Evolutionary conservation across 2,888 invertebrate species (phyloP), one percentile per base, ranked within the genome.

Genomic region (Spisula subtruncata): DNA sequence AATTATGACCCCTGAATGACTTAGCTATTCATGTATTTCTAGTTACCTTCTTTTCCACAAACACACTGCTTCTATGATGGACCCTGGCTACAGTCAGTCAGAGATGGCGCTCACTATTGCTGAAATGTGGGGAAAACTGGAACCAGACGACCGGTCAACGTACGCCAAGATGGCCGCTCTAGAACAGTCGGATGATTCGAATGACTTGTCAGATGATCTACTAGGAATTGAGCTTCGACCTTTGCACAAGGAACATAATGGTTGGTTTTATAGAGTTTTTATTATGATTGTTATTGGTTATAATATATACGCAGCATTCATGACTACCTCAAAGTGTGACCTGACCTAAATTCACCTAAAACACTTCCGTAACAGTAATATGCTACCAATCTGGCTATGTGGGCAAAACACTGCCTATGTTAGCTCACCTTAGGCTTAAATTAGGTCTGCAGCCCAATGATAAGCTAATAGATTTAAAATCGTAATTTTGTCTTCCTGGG

Each of bases 1-100:
- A n/a, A n/a, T n/a, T n/a, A 41, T 41, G 41, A 5, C 8, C 41
- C 41, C 41, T 41, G 8, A 41, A 5, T 25, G 51, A 66, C 0
- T n/a, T n/a, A n/a, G n/a, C n/a, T 25, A 66, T 66, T 25, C 8
- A 66, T 66, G n/a, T 25, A 25, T 16, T 89, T 93, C 41, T 89
- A 95, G 95, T 29, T 95, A 94, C 85, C 91, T 92, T 81, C 86
- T 93, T 32, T 95, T 94, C 89, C 94, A 94, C 88, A 93, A 93
- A 51, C 93, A 94, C 89, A 89, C 94, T 60, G 91, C 91, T 35
- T 92, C 90, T 1, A 84, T 91, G 32, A 80, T 89, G 71, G 83
- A 90, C 12, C 46, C 41, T 0, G 46, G 41, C 35, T 60, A 29
- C 66, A 80, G 29, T 32, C 48, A 54, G 8, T 75, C 86, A 16